Conservation (phyloP, 1,140 invertebrate species). For the Lepeophtheirus salmonis region DNA sequence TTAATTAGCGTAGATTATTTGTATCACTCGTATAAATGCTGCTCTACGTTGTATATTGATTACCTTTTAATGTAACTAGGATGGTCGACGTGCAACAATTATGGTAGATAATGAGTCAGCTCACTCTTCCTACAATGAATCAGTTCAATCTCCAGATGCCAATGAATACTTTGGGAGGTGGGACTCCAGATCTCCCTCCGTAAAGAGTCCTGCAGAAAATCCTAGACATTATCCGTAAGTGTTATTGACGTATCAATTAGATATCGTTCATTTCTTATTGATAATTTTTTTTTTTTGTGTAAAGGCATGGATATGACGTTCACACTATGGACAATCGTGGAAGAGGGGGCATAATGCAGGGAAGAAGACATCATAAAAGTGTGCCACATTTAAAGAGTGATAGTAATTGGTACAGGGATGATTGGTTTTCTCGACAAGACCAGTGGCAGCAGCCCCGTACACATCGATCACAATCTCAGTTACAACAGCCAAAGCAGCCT, state of each 20-base stretch:
- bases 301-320: neutral
- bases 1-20: no score
- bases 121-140: conserved; percentile 11
- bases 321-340: neutral
- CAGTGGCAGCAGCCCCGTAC: neutral
- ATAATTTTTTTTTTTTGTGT: no score
- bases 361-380: neutral
- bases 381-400: neutral
- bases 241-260: no score
- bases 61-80: no score
- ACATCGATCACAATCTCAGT: neutral
- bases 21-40: no score
- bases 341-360: no score
- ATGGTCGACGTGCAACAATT: neutral
- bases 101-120: conserved; percentile 10
- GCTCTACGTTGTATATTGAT: no score
- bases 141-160: conserved; percentile 8
- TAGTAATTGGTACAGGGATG: conserved; percentile 14
- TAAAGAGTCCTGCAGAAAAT: neutral
- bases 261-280: no score
- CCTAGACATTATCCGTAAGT: neutral
- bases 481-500: no score
- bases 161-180: conserved; percentile 15
- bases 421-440: conserved; percentile 10
- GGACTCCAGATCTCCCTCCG: conserved; percentile 8